Base-by-base conservation (phyloP, 2,113 vertebrate species). In the Platichthys flesus region DNA sequence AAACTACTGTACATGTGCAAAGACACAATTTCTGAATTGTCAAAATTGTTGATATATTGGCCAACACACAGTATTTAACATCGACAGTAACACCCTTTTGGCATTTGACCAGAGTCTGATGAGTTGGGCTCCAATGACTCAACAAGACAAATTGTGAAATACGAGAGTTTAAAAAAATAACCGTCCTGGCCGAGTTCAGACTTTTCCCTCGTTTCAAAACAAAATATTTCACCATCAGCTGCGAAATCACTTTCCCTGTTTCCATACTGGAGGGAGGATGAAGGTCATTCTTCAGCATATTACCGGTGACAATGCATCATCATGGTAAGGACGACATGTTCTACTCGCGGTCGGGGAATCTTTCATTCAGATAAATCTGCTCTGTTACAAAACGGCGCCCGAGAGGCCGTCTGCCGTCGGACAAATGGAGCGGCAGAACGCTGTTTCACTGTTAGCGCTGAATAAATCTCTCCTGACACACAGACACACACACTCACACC, bases 371-470 rank as follows among this genome's bases (percentile, higher is more conserved):
- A 73, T 69, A 37, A 56, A 83, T 83, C 45, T 59, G 69, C 81
- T 81, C 84, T 55, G 40, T 83, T 81, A 90, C 71, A 79, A 60
- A 31, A 78, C 37, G 14, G 37, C 1, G 67, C 73, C 74, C 20
- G 31, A 45, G 73, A 79, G 75, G 47, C 52, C 37, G 2, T 56
- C 78, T 73, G 74, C 74, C 76, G 72, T 57, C 9, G 26, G 80
- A 84, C 58, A 26, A 62, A 74, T 45, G 51, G 57, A 75, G 51
- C 45, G 78, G 77, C 75, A 23, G 68, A 0, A 28, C 67, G 0
- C 88, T 85, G 79, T 84, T 78, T 90, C 71, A 86, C 67, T 16
- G n/a, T 89, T 77, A 60, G 37, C 49, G 35, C 1, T 5, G 37
- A 71, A 23, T 24, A 56, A 59, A 82, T 67, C 69, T 76, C 66